These are phyloP conservation scores for Diloba caeruleocephala DNA, from an alignment of 2,888 invertebrate species.

Conservation along the genomic window DNA sequence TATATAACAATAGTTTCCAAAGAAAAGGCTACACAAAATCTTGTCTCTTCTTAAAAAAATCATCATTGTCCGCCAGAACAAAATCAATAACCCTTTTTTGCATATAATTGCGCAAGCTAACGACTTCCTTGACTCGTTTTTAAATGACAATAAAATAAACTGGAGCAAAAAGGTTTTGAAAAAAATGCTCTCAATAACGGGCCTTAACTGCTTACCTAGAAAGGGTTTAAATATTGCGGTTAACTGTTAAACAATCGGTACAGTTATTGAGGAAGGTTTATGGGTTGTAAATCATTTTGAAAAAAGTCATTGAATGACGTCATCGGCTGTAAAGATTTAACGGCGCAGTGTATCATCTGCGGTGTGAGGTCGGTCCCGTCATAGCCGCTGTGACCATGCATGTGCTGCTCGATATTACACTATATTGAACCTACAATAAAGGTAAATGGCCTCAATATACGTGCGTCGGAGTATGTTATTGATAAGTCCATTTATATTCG, in stretches of 20 bases:
- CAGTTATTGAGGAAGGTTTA: slow-evolving; percentile 86
- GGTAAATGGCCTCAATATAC: neutral
- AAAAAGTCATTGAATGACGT: slow-evolving; percentile 81
- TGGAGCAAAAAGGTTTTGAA: slow-evolving; percentile 80
- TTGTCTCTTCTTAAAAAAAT: slow-evolving; percentile 58
- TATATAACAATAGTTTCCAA: slow-evolving; percentile 64
- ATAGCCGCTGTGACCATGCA: slow-evolving; percentile 36
- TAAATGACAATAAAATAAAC: slow-evolving; percentile 72
- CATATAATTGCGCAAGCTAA: slow-evolving; percentile 83
- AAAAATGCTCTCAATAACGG: slow-evolving; percentile 69
- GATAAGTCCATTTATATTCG: neutral
- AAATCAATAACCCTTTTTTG: slow-evolving; percentile 79
- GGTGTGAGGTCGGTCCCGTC: slow-evolving; percentile 72
- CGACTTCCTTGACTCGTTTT: slow-evolving; percentile 71
- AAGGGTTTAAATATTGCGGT: slow-evolving; percentile 88
- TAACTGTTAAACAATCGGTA: slow-evolving; percentile 87
- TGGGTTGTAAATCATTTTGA: slow-evolving; percentile 86
- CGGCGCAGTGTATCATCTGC: slow-evolving; percentile 82
- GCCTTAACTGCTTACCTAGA: slow-evolving; percentile 75
- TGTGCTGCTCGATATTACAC: slow-evolving; percentile 22
- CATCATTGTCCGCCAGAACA: slow-evolving; percentile 59
- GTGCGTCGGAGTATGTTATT: slow-evolving; percentile 1
- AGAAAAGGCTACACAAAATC: slow-evolving; percentile 62
- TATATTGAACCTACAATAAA: neutral
- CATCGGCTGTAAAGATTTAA: slow-evolving; percentile 84